Conservation (phyloP, 1,140 invertebrate genomes). For the Portunus trituberculatus region DNA sequence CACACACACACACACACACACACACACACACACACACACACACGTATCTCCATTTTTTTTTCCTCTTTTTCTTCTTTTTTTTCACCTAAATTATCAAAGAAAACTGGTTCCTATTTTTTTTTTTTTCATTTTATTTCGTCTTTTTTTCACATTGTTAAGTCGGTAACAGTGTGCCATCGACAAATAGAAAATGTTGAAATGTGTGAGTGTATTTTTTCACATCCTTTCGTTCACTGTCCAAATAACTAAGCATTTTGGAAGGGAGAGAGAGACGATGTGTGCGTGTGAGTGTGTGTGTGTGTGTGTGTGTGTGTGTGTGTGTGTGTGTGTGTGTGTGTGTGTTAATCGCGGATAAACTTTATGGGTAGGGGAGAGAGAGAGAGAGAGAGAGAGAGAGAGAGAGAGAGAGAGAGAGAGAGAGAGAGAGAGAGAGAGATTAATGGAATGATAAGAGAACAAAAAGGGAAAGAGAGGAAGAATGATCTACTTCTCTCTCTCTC, state of each 20-base stretch:
- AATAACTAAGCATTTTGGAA: neutral
- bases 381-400: neutral
- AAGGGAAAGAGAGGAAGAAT: no score
- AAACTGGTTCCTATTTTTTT: neutral
- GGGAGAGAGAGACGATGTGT: neutral
- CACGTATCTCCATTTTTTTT: neutral
- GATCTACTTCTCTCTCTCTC: no score
- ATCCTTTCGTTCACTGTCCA: neutral
- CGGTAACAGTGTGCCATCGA: neutral
- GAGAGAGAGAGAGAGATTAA: no score
- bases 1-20: conserved; percentile 37
- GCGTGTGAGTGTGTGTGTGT: neutral
- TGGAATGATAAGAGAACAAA: no score
- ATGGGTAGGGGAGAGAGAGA: neutral
- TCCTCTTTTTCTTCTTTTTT: neutral
- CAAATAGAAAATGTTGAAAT: neutral
- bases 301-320: neutral
- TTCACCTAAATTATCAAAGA: neutral
- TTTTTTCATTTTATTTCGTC: neutral
- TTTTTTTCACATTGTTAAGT: neutral
- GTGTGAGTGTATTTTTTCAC: neutral
- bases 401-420: no score
- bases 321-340: conserved; percentile 7
- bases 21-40: neutral
- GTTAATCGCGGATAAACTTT: neutral